These are phyloP conservation scores for Drosophila demipolita DNA, from an alignment of 2,888 invertebrate species.

Conservation along the genomic window DNA sequence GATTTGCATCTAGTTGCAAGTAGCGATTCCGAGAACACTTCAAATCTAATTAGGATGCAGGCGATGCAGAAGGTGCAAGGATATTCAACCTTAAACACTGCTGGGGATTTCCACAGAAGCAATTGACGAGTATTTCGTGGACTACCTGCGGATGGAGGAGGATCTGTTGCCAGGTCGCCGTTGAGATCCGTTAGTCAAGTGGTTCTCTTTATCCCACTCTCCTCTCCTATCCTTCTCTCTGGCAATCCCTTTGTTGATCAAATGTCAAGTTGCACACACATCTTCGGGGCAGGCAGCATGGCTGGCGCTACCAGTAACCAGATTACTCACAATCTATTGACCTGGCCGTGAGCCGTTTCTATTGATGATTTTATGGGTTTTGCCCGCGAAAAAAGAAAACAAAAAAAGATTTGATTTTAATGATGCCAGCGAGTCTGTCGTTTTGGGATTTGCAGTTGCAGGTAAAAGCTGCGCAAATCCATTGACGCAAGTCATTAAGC, in stretches of 20 bases:
- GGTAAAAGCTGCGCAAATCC: slow-evolving; percentile 60
- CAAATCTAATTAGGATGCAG: slow-evolving; percentile 55
- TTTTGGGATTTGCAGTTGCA: slow-evolving; percentile 30
- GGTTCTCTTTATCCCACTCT: neutral
- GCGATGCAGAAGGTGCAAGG: slow-evolving; percentile 26
- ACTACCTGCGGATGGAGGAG: slow-evolving; percentile 16
- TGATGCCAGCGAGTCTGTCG: slow-evolving; percentile 67
- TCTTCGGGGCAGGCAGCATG: neutral
- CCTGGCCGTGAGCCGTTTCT: slow-evolving; percentile 26
- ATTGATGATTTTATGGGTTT: slow-evolving; percentile 80
- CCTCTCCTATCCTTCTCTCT: neutral
- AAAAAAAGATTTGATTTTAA: slow-evolving; percentile 42
- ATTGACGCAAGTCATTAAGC: slow-evolving; percentile 70
- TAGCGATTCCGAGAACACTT: slow-evolving; percentile 47
- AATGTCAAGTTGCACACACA: slow-evolving; percentile 33
- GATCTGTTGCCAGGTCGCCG: neutral
- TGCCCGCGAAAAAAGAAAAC: slow-evolving; percentile 60
- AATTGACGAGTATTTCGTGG: slow-evolving; percentile 28
- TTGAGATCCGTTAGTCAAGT: slow-evolving; percentile 34
- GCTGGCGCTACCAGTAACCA: neutral
- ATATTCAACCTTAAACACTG: slow-evolving; percentile 23
- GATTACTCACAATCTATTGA: neutral
- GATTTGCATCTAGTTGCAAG: slow-evolving; percentile 8
- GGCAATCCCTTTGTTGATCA: slow-evolving; percentile 24
- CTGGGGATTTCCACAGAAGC: slow-evolving; percentile 49